Conservation (phyloP, 1,140 invertebrate species). For the Drosophila tropicalis region DNA sequence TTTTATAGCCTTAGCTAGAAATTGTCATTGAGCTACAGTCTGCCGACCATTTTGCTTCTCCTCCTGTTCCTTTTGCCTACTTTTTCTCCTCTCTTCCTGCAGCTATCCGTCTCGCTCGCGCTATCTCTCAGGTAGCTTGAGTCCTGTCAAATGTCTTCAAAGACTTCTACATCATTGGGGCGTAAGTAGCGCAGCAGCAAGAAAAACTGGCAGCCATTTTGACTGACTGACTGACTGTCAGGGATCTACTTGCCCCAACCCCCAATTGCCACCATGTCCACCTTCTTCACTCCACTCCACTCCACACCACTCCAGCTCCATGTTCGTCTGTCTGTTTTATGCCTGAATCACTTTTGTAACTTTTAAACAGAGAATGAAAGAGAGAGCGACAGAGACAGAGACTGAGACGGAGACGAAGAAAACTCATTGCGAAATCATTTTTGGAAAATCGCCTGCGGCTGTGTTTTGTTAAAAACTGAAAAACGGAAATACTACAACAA, state of each 20-base stretch:
- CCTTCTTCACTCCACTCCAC: neutral
- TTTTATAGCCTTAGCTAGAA: conserved; percentile 34
- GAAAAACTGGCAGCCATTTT: conserved; percentile 68
- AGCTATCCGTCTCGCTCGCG: conserved; percentile 1
- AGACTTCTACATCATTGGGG: conserved; percentile 66
- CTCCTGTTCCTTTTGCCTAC: neutral
- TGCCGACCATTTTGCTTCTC: conserved; percentile 1
- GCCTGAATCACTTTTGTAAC: conserved; percentile 77
- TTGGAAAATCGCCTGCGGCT: conserved; percentile 74
- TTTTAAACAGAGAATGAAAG: conserved; percentile 31
- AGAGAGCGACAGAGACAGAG: conserved; percentile 15
- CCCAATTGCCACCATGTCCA: neutral
- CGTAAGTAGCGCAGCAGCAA: conserved; percentile 33
- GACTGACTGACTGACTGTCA: conserved; percentile 61
- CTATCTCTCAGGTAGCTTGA: conserved; percentile 49
- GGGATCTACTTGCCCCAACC: neutral
- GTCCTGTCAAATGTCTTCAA: conserved; percentile 50
- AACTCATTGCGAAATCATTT: conserved; percentile 77
- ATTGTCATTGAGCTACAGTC: conserved; percentile 50
- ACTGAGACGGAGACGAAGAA: conserved; percentile 37
- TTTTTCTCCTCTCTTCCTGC: conserved; percentile 13
- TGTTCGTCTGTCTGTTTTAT: conserved; percentile 56
- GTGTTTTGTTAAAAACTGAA: conserved; percentile 76
- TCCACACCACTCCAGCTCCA: conserved; percentile 13
- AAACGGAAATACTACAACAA: conserved; percentile 74